A percentile compares a stretch with the other conserved stretches of the same genome.
Conservation (phyloP, 2,888 invertebrate species). For the Amphipoea oculea region DNA sequence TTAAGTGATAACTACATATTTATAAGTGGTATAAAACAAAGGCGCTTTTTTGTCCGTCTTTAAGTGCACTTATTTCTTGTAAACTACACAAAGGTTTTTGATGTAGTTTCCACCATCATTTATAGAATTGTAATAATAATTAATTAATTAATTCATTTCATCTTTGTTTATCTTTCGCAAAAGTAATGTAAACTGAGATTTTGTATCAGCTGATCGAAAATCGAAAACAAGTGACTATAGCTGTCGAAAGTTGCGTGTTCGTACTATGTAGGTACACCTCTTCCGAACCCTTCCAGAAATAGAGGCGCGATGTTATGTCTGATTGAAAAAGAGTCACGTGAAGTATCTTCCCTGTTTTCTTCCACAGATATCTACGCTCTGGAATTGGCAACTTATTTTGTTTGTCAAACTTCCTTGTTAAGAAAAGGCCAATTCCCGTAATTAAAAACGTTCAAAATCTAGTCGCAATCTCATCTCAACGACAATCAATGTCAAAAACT, state of each 20-base stretch:
- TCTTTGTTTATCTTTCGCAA: not conserved
- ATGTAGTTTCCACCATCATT: not conserved
- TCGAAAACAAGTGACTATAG: not conserved
- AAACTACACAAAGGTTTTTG: not conserved
- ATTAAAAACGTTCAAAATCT: too few species aligned
- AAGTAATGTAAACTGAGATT: not conserved
- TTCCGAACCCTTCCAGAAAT: not conserved
- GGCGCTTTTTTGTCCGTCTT: not conserved
- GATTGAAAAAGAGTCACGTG: not conserved
- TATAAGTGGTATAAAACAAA: not conserved
- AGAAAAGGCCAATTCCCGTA: too few species aligned
- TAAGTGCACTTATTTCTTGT: not conserved
- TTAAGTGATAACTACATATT: not conserved
- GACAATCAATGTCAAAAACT: too few species aligned
- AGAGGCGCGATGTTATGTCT: not conserved
- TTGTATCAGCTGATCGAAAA: not conserved
- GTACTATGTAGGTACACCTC: not conserved
- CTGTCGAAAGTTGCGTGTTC: not conserved
- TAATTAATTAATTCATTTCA: too few species aligned
- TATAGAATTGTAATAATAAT: not conserved
- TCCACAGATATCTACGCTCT: not conserved
- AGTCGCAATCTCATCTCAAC: too few species aligned
- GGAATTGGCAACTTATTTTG: not conserved
- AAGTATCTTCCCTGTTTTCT: not conserved
- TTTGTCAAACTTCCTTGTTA: not conserved